phyloP scores from a whole-genome alignment of 2,888 invertebrate species.

The Toxonevra muliebris region DNA sequence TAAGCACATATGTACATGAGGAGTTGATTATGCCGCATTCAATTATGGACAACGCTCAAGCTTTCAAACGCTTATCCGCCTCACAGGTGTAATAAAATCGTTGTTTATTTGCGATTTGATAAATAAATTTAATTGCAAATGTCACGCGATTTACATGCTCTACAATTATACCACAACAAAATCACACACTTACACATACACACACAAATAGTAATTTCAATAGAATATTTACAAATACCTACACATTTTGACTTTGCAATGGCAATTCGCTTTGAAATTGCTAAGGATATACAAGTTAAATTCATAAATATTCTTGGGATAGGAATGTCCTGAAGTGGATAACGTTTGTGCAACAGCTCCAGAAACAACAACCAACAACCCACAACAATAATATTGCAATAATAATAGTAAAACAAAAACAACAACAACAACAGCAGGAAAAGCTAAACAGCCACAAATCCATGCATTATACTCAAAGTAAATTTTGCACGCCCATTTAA shows the following conservation, averaged over 20 bases:
- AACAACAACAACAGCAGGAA: too few species aligned
- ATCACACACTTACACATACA: too few species aligned
- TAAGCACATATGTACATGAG: not conserved
- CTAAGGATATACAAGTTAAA: slow-evolving; percentile 18
- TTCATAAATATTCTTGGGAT: slow-evolving; percentile 16
- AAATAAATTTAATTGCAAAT: slow-evolving; percentile 46
- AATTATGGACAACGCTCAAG: not conserved
- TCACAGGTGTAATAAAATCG: slow-evolving; percentile 42
- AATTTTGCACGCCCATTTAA: slow-evolving; percentile 19
- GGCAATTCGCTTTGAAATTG: slow-evolving; percentile 27
- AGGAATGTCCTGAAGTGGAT: not conserved
- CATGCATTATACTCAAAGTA: slow-evolving; percentile 17
- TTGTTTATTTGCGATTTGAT: slow-evolving; percentile 46
- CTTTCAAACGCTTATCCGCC: slow-evolving; percentile 11
- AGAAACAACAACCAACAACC: slow-evolving; percentile 2
- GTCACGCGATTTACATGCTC: slow-evolving; percentile 47
- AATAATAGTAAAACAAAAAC: too few species aligned
- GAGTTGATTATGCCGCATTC: too few species aligned
- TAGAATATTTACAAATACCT: not conserved
- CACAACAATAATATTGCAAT: too few species aligned
- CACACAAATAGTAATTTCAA: too few species aligned
- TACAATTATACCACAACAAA: slow-evolving; percentile 34
- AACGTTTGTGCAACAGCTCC: not conserved
- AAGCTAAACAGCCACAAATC: too few species aligned
- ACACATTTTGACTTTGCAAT: slow-evolving; percentile 22